A percentile compares a stretch with the other conserved stretches of the same genome.
Conservation (phyloP, 2,797 vertebrate species). For the Brachyalestes nurse region DNA sequence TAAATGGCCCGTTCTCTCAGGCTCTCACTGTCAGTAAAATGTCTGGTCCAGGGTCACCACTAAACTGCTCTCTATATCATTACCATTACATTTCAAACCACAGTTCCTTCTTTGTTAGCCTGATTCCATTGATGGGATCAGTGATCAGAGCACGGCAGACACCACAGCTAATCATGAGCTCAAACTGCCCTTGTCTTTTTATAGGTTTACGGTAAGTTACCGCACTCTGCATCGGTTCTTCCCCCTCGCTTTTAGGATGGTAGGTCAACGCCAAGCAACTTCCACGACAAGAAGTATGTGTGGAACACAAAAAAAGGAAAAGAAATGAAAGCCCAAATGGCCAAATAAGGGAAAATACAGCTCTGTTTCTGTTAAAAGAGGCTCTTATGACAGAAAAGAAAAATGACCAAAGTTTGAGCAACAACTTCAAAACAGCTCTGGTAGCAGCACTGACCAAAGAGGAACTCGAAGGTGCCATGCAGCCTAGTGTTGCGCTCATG, state of each 20-base stretch:
- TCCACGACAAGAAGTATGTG: conserved; percentile 74
- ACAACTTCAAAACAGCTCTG: conserved; percentile 41
- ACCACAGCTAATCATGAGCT: background rate
- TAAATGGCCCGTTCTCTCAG: conserved; percentile 27
- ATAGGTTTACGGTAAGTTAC: background rate
- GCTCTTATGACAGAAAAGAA: conserved; percentile 48
- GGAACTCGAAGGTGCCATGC: conserved; percentile 30
- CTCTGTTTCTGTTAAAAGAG: conserved; percentile 10
- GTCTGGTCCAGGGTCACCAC: background rate
- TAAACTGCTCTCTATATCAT: background rate
- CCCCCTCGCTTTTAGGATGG: conserved; percentile 9
- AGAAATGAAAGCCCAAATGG: conserved; percentile 44
- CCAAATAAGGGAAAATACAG: conserved; percentile 75
- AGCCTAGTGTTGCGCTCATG: conserved; percentile 60
- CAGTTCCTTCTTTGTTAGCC: too few species aligned
- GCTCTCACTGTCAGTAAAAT: conserved; percentile 4
- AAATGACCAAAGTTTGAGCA: conserved; percentile 42
- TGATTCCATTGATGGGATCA: conserved; percentile 4
- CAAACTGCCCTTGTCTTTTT: background rate
- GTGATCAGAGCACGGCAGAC: background rate
- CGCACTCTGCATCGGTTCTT: background rate
- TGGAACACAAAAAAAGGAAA: conserved; percentile 72
- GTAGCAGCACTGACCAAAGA: conserved; percentile 14
- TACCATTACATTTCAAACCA: too few species aligned
- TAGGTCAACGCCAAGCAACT: conserved; percentile 12